A percentile compares a stretch with the other conserved stretches of the same genome.
phyloP scores from a whole-genome alignment of 1,140 invertebrate species.

The Drosophila lacteicornis region DNA sequence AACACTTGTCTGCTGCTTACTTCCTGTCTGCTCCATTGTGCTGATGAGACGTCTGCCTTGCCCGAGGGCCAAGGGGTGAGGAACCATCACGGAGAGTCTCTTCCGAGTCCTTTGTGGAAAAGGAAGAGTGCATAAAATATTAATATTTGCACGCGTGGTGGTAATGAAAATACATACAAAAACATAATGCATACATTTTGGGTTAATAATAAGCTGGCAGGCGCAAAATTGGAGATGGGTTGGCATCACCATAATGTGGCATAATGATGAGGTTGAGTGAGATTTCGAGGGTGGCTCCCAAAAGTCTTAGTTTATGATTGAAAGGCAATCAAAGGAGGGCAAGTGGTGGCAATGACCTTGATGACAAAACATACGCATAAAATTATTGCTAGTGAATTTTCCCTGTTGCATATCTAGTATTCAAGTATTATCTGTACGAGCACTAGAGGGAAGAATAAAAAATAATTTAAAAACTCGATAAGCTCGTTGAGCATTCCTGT shows the following conservation, averaged over 20 bases:
- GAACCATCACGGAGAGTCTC: slow-evolving; percentile 9
- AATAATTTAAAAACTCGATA: slow-evolving; percentile 15
- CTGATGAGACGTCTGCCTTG: slow-evolving; percentile 40
- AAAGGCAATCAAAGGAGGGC: slow-evolving; percentile 61
- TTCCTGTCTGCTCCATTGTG: slow-evolving; percentile 69
- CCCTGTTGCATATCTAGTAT: too few relatives aligned
- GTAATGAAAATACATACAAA: slow-evolving; percentile 75
- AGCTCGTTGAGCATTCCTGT: slow-evolving; percentile 3
- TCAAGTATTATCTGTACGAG: too few relatives aligned
- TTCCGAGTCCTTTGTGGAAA: slow-evolving; percentile 28
- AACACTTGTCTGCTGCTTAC: slow-evolving; percentile 47
- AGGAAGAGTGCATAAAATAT: slow-evolving; percentile 73
- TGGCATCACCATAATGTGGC: slow-evolving; percentile 33
- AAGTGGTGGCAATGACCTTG: slow-evolving; percentile 59
- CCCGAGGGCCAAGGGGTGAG: neutral
- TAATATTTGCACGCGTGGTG: slow-evolving; percentile 78
- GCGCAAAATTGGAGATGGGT: slow-evolving; percentile 16
- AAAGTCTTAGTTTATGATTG: slow-evolving; percentile 58
- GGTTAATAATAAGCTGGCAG: slow-evolving; percentile 56
- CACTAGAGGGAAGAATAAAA: neutral
- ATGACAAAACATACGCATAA: neutral
- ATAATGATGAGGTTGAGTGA: slow-evolving; percentile 47
- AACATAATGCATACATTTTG: slow-evolving; percentile 75
- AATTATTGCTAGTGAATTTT: too few relatives aligned
- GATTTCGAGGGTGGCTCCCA: slow-evolving; percentile 7